A percentile compares a stretch with the other conserved stretches of the same genome.
Evolutionary conservation across 1,140 invertebrate species (phyloP).

Genomic region (Capitella teleta): DNA sequence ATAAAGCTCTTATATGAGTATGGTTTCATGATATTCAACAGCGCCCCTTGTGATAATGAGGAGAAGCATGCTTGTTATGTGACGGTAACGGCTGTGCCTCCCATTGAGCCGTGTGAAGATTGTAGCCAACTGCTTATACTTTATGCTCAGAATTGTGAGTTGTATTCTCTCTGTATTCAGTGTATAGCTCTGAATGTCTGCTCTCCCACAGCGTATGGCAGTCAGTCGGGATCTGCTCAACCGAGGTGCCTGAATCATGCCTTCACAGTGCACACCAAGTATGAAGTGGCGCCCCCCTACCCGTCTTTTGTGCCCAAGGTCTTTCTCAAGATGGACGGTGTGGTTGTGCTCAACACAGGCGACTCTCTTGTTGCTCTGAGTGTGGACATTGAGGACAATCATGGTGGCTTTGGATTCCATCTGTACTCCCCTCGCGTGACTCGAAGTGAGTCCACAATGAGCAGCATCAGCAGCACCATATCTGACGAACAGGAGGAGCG

Average conservation of each 20-base stretch:
- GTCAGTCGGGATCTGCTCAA: no score
- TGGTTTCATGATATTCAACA: no score
- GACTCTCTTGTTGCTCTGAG: conserved; percentile 57
- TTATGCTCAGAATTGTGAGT: no score
- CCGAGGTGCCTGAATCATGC: conserved; percentile 57
- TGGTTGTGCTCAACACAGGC: conserved; percentile 59
- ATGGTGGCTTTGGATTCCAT: conserved; percentile 5
- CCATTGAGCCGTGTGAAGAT: no score
- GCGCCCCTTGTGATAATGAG: no score
- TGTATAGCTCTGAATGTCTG: no score
- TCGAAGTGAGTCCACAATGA: conserved; percentile 1
- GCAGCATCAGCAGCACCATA: not conserved
- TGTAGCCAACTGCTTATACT: no score
- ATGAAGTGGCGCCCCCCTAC: conserved; percentile 56
- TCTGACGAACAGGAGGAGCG: not conserved
- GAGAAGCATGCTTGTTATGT: no score
- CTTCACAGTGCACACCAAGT: conserved; percentile 57
- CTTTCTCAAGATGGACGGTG: conserved; percentile 52
- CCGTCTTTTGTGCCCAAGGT: conserved; percentile 51
- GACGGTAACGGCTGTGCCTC: no score
- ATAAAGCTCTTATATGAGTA: no score
- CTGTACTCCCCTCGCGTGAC: conserved; percentile 7
- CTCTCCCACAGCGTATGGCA: no score
- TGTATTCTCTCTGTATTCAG: no score
- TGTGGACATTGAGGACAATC: conserved; percentile 43